Evolutionary conservation across 1,140 invertebrate genomes (phyloP), one percentile per base, ranked within the genome.

Genomic region (Orius insidiosus): DNA sequence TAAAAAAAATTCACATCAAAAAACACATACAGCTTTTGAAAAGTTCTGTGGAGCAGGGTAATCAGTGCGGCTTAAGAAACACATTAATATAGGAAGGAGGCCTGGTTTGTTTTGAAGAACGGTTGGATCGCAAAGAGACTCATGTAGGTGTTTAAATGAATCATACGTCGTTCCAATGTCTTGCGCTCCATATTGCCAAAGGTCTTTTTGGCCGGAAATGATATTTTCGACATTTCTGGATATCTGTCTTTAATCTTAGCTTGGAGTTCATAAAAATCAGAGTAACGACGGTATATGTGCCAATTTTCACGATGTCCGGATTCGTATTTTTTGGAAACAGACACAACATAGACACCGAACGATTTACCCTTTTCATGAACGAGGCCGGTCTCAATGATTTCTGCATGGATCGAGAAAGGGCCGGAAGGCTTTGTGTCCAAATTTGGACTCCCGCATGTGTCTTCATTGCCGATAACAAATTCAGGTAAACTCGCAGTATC

Each of bases 141-240:
- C 45, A 95, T 64, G 66, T 92, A 95, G 30, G 69, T 71, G 59
- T 92, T 88, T 4, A 95, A 62, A 66, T 85, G 80, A 46, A 76
- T 69, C 69, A 85, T 88, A 24, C 90, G 67, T 55, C 76, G 80
- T 59, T 95, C 88, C 35, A 96, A 60, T 35, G 95, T 88, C 5
- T 76, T 67, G 38, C 85, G 66, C 46, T 87, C 88, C 60, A 87
- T 85, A 60, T 94, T 95, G 54, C 93, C 88, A 58, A 95, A 87
- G 11, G 89, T 80, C 57, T 90, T 92, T 62, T 96, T 96, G 0
- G 80, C 84, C 9, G 90, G 90, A 58, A 96, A 90, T 15, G 75
- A 69, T 15, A 94, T 63, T 54, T 78, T 80, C 3, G 72, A 69
- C 2, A 94, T 59, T 60, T 84, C 78, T 41, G 79, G 76, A 71